phyloP scores from a whole-genome alignment of 2,113 vertebrate species.

The Silurus glanis region DNA sequence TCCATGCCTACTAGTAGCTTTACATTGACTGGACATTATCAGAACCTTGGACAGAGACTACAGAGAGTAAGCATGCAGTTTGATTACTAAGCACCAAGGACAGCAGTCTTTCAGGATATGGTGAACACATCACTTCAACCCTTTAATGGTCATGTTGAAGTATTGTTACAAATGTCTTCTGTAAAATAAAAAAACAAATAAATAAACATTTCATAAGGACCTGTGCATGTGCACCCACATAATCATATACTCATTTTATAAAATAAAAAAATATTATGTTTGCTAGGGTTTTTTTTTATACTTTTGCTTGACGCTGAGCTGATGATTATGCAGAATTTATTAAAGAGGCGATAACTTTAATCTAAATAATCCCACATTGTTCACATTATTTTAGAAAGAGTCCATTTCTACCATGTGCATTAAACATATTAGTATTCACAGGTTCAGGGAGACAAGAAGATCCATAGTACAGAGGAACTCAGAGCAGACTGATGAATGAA shows the following conservation, averaged over 20 bases:
- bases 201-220: not conserved
- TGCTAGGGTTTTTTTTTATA: not conserved
- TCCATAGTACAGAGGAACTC: not conserved
- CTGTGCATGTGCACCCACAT: not conserved
- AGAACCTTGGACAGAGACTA: conserved; percentile 62
- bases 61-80: conserved; percentile 21
- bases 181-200: not conserved
- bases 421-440: conserved; percentile 15
- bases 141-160: not conserved
- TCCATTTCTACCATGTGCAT: not conserved
- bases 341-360: not conserved
- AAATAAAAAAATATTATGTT: not conserved
- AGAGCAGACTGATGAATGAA: conserved; percentile 21
- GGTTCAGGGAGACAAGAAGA: not conserved
- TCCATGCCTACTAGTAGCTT: not conserved
- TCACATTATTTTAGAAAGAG: not conserved
- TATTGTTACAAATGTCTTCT: not conserved
- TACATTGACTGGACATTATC: conserved; percentile 15
- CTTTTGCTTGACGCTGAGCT: not conserved
- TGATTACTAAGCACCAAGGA: conserved; percentile 32
- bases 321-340: not conserved
- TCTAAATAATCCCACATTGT: not conserved
- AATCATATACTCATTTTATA: not conserved
- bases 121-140: not conserved
- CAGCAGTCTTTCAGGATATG: not conserved